A percentile compares a stretch with the other conserved stretches of the same genome.
These are phyloP conservation scores for Gadus chalcogrammus DNA, from an alignment of 2,113 vertebrate genomes.

Conservation along the genomic window DNA sequence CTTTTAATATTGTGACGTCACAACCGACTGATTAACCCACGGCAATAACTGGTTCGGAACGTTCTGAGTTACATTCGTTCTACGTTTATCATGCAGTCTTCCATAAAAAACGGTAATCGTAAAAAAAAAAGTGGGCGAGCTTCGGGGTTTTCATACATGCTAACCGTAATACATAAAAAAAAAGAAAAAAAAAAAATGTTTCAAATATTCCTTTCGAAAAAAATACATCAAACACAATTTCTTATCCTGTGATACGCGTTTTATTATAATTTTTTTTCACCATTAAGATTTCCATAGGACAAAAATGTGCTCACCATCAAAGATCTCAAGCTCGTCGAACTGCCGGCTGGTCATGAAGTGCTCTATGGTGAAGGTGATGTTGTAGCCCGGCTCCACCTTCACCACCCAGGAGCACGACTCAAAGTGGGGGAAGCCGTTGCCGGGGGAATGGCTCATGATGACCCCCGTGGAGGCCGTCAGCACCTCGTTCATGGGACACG, in stretches of 20 bases:
- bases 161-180: too few species aligned
- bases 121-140: too few species aligned
- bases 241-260: too few species aligned
- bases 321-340: slow-evolving; percentile 95
- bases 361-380: slow-evolving; percentile 90
- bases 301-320: slow-evolving; percentile 81
- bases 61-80: too few species aligned
- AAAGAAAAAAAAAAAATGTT: too few species aligned
- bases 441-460: slow-evolving; percentile 92
- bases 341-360: slow-evolving; percentile 95
- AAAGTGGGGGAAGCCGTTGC: slow-evolving; percentile 90
- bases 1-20: too few species aligned
- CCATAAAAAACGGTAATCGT: too few species aligned
- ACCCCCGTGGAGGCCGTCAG: slow-evolving; percentile 87
- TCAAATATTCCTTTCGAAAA: not conserved
- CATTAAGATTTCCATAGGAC: not conserved
- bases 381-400: slow-evolving; percentile 85
- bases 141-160: too few species aligned
- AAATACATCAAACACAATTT: too few species aligned
- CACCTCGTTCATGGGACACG: slow-evolving; percentile 90
- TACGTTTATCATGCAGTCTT: too few species aligned
- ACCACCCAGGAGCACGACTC: slow-evolving; percentile 97
- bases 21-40: too few species aligned
- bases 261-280: not conserved
- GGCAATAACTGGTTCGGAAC: too few species aligned